Evolutionary conservation across 2,888 invertebrate species (phyloP).

Genomic region (Iselma pallidipennis): DNA sequence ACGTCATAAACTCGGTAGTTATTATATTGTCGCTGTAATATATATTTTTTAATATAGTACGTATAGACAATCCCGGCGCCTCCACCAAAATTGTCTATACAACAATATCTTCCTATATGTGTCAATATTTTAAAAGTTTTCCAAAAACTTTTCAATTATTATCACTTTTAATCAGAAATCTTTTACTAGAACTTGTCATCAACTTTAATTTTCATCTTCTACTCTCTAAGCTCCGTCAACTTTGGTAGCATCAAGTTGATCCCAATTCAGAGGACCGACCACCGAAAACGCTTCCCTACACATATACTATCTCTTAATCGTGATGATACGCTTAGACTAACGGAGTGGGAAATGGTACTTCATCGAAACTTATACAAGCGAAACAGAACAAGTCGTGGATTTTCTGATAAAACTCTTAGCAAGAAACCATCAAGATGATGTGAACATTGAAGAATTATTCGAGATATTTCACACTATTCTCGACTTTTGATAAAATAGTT

Average conservation of each 20-base stretch:
- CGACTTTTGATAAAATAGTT: too few species aligned
- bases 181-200: too few species aligned
- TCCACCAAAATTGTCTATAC: neutral
- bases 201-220: neutral
- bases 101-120: too few species aligned
- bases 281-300: neutral
- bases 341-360: neutral
- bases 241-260: neutral
- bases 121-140: too few species aligned
- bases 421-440: neutral
- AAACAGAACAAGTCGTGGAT: neutral
- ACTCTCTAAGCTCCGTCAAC: too few species aligned
- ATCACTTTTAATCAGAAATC: too few species aligned
- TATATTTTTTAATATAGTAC: too few species aligned
- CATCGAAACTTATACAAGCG: neutral
- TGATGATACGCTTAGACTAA: neutral
- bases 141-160: too few species aligned
- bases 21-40: too few species aligned
- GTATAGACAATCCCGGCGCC: neutral
- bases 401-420: neutral
- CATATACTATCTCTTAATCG: neutral
- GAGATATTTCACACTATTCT: neutral
- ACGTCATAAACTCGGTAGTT: too few species aligned
- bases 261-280: neutral
- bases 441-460: neutral